Conservation (phyloP, 2,113 vertebrate species). For the Catharus bicknelli region DNA sequence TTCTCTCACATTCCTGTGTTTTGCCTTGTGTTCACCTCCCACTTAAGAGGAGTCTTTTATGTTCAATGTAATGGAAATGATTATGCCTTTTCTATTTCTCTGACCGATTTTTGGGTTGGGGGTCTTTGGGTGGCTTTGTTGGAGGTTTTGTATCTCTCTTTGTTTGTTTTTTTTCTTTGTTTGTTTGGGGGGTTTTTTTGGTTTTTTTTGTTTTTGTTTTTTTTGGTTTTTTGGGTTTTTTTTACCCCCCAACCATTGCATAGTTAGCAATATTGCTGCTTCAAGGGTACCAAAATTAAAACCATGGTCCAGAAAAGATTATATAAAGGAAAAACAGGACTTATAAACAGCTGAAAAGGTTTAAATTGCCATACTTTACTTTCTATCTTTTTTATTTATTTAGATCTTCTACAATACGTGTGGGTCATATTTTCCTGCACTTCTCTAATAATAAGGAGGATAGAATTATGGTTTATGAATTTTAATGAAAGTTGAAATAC, state of each 20-base stretch:
- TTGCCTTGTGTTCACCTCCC: neutral
- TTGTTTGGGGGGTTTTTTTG: too few relatives aligned
- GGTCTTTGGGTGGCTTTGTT: neutral
- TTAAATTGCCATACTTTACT: neutral
- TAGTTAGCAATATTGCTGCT: neutral
- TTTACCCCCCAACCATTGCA: neutral
- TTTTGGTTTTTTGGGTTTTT: too few relatives aligned
- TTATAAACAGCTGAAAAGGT: neutral
- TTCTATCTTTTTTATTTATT: neutral
- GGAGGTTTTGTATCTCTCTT: neutral
- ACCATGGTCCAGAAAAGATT: neutral
- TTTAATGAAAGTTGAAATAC: conserved; percentile 21
- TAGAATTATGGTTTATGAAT: conserved; percentile 15
- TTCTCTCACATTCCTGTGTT: neutral
- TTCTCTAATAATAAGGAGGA: neutral
- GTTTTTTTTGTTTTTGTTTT: neutral
- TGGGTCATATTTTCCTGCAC: neutral
- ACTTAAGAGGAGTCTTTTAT: neutral
- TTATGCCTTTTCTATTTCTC: neutral
- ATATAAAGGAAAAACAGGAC: neutral
- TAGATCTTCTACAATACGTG: neutral
- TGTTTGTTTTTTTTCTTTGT: neutral
- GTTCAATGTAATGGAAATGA: neutral
- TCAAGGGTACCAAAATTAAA: neutral
- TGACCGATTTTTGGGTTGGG: neutral